Evolutionary conservation across 2,113 vertebrate species (phyloP).

Genomic region (Paedocypris sp.): DNA sequence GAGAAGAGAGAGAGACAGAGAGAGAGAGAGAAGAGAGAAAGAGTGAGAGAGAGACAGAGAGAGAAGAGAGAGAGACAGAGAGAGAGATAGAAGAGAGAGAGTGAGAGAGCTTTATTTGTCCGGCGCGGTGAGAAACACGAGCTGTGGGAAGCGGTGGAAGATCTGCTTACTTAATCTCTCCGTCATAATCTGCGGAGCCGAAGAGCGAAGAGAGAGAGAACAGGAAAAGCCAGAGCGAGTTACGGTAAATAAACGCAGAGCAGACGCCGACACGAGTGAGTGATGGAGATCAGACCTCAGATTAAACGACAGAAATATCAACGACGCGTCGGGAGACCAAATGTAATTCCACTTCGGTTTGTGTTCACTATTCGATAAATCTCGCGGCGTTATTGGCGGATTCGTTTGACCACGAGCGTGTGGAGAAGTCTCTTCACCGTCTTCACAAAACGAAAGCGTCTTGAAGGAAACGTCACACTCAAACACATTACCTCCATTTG

Average conservation of each 20-base stretch:
- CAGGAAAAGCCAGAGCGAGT: constrained; percentile 64
- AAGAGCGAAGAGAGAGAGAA: constrained; percentile 69
- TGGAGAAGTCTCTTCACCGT: no score
- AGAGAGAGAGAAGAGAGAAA: neutral
- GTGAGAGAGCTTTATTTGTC: neutral
- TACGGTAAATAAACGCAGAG: constrained; percentile 39
- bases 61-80: neutral
- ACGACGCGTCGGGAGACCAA: no score
- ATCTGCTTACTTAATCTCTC: constrained; percentile 92
- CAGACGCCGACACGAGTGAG: neutral
- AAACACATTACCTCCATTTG: no score
- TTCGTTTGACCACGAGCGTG: no score
- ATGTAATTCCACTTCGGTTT: no score
- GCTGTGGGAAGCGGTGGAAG: constrained; percentile 55
- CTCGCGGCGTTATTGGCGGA: no score
- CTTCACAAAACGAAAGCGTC: no score
- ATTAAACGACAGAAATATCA: no score
- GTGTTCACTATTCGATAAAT: no score
- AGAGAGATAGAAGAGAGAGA: neutral
- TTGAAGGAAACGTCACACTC: no score
- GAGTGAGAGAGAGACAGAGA: neutral
- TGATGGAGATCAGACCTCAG: neutral
- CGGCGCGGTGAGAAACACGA: neutral
- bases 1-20: constrained; percentile 13
- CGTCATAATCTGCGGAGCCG: constrained; percentile 93